These are phyloP conservation scores for Ostrea edulis DNA, from an alignment of 1,140 invertebrate species.

Conservation along the genomic window DNA sequence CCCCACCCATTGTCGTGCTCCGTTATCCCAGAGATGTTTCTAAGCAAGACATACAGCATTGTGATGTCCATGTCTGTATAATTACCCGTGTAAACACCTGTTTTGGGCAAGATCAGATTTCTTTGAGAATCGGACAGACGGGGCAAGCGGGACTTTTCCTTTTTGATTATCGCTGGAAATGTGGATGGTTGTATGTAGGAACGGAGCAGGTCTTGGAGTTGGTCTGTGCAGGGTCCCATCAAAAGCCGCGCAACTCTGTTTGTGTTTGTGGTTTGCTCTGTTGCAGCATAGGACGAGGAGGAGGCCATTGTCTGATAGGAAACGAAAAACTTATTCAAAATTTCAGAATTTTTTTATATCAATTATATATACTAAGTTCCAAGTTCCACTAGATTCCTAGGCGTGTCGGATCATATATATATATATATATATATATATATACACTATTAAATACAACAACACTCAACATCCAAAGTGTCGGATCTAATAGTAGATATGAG, in stretches of 20 bases:
- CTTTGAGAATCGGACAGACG: not conserved
- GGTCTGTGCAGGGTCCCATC: not conserved
- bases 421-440: no score
- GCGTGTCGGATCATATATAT: no score
- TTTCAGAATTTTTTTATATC: no score
- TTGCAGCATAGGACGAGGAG: not conserved
- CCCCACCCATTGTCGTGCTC: slow-evolving; percentile 13
- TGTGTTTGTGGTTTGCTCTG: not conserved
- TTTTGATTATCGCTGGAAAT: not conserved
- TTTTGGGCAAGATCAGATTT: not conserved
- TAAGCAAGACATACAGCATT: slow-evolving; percentile 4
- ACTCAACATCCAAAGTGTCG: no score
- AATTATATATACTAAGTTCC: no score
- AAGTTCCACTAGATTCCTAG: no score
- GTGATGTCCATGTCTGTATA: slow-evolving; percentile 27
- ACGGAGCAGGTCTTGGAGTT: not conserved
- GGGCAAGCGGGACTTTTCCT: not conserved
- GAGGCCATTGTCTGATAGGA: not conserved
- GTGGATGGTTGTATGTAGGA: not conserved
- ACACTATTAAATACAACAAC: no score
- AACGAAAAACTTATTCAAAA: no score
- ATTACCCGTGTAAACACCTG: not conserved
- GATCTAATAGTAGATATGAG: no score
- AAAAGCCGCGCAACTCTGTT: not conserved
- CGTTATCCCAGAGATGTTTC: slow-evolving; percentile 16